These are phyloP conservation scores for Dusona sp. DNA, from an alignment of 2,888 invertebrate genomes.

Conservation along the genomic window DNA sequence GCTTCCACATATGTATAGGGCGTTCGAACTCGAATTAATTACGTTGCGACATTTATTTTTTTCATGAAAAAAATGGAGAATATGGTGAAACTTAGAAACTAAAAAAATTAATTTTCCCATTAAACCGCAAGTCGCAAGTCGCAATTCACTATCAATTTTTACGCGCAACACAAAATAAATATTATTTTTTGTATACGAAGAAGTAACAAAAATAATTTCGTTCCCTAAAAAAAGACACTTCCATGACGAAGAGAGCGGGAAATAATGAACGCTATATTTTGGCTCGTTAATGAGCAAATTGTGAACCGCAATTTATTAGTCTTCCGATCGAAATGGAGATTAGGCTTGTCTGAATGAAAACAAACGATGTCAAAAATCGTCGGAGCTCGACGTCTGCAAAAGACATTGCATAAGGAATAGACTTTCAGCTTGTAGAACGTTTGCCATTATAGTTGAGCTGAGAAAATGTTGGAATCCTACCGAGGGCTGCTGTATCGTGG, in stretches of 20 bases:
- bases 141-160: not conserved
- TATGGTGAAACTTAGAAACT: not conserved
- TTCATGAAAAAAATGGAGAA: not conserved
- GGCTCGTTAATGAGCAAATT: slow-evolving; percentile 16
- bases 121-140: not conserved
- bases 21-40: not conserved
- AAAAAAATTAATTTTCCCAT: not conserved
- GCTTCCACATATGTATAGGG: not conserved
- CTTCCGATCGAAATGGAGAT: slow-evolving; percentile 25
- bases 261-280: slow-evolving; percentile 22
- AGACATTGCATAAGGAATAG: slow-evolving; percentile 73
- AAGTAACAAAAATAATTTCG: not conserved
- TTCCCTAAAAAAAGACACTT: not conserved
- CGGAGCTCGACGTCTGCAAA: slow-evolving; percentile 76
- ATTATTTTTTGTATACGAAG: not conserved
- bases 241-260: slow-evolving; percentile 8
- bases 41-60: not conserved
- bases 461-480: slow-evolving; percentile 75
- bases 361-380: slow-evolving; percentile 74
- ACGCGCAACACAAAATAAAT: not conserved
- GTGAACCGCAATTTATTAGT: slow-evolving; percentile 1
- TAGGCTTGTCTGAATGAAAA: slow-evolving; percentile 41
- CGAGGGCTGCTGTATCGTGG: slow-evolving; percentile 52
- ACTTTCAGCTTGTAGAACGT: not conserved
- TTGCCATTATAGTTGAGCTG: slow-evolving; percentile 55